Evolutionary conservation across 2,797 vertebrate genomes (phyloP).

Genomic region (Buceros bicornis): DNA sequence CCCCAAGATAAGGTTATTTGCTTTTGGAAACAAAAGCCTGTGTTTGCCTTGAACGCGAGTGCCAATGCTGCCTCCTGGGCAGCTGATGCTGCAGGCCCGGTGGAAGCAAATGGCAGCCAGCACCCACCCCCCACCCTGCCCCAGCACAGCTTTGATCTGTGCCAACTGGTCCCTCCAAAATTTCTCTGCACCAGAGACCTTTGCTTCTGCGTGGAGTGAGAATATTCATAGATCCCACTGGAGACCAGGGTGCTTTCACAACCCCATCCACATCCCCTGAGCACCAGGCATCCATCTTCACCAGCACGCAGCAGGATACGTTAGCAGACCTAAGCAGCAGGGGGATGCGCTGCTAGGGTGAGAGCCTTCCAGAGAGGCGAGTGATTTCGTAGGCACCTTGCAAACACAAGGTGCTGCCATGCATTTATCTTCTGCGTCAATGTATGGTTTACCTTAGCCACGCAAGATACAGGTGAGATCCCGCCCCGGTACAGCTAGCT

Average conservation of each 20-base stretch:
- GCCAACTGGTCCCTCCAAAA: not conserved
- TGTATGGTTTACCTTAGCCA: not conserved
- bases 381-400: not conserved
- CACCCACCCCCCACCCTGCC: not conserved
- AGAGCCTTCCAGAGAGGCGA: not conserved
- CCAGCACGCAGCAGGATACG: fast-evolving
- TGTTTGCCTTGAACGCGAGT: not conserved
- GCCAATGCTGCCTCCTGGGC: not conserved
- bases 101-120: not conserved
- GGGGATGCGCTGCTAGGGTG: fast-evolving
- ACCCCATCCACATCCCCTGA: not conserved
- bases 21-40: not conserved
- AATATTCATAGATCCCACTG: fast-evolving
- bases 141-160: not conserved
- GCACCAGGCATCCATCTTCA: not conserved
- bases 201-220: fast-evolving
- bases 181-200: not conserved
- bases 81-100: not conserved
- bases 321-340: fast-evolving
- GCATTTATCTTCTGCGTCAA: not conserved
- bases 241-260: not conserved
- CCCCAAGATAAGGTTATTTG: slow-evolving; percentile 23
- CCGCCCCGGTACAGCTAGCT: not conserved
- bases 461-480: not conserved
- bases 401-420: not conserved